Conservation (phyloP, 2,888 invertebrate species). For the Piscicola geometra region DNA sequence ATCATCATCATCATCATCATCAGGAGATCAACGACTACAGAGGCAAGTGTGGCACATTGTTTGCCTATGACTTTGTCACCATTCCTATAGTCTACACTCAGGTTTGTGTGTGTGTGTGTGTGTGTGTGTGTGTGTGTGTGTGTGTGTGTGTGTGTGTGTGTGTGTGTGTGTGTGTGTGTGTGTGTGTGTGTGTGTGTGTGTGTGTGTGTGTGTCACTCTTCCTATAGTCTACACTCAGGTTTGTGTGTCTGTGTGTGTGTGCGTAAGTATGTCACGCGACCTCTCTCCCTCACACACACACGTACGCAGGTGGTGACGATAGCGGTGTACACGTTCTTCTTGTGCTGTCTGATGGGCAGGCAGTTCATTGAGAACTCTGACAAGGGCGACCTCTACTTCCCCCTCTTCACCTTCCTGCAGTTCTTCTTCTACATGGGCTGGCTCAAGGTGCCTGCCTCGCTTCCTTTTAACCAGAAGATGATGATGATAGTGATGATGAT, state of each 20-base stretch:
- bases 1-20: too few species aligned
- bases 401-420: conserved; percentile 77
- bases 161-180: too few species aligned
- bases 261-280: too few species aligned
- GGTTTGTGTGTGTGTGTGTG: too few species aligned
- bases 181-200: too few species aligned
- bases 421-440: conserved; percentile 68
- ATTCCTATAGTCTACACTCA: conserved; percentile 64
- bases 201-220: conserved; percentile 65
- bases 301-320: conserved; percentile 90
- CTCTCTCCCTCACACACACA: too few species aligned
- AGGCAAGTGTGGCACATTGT: conserved; percentile 50
- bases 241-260: too few species aligned
- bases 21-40: conserved; percentile 76
- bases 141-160: too few species aligned
- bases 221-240: conserved; percentile 64
- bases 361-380: conserved; percentile 62
- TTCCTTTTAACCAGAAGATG: background rate
- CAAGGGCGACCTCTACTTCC: conserved; percentile 76
- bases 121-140: too few species aligned
- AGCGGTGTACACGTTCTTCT: conserved; percentile 82
- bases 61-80: conserved; percentile 64
- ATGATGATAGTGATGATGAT: background rate
- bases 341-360: conserved; percentile 79
- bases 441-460: conserved; percentile 59